Evolutionary conservation across 1,140 invertebrate species (phyloP), one percentile per base, ranked within the genome.

Genomic region (Cecropterus lyciades): DNA sequence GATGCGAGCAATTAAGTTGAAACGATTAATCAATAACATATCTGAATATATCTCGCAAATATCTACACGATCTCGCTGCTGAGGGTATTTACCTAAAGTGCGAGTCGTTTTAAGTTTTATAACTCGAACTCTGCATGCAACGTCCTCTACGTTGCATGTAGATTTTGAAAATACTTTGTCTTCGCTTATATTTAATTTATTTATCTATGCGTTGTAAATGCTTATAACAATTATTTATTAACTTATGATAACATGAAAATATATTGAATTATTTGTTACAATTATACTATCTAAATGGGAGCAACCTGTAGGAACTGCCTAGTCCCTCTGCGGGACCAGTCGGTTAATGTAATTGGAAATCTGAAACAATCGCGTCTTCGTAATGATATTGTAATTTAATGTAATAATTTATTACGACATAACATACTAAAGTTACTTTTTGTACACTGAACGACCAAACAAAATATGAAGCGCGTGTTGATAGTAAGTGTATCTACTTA

Each of bases 1-100:
- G 67, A 72, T 72, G 72, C 68, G 69, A 68, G 73, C 76, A 78
- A 80, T 82, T 82, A 75, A 81, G 64, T 73, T 70, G 62, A 69
- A 74, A 72, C 76, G 78, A 84, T 81, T 85, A 79, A 82, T 82
- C 80, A 84, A 80, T 69, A 52, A 69, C 57, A 72, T 72, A 63
- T 63, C 48, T 63, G 59, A 63, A 63, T 63, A 63, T 56, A 49
- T 63, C 59, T 51, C 33, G 46, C 59, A 10, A 52, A 63, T 62
- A 62, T 51, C 59, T 52, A 24, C 59, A 62, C 57, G 45, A 62
- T 62, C 27, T 55, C 37, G 33, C 24, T 65, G 46, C 49, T 65
- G 33, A 65, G 24, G 40, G 42, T 55, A 65, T 62, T 48, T 60
- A 60, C 43, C 57, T 60, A 33, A 49, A 60, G 43, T 49, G 42